Conservation (phyloP, 2,113 vertebrate genomes). For the Meles meles region DNA sequence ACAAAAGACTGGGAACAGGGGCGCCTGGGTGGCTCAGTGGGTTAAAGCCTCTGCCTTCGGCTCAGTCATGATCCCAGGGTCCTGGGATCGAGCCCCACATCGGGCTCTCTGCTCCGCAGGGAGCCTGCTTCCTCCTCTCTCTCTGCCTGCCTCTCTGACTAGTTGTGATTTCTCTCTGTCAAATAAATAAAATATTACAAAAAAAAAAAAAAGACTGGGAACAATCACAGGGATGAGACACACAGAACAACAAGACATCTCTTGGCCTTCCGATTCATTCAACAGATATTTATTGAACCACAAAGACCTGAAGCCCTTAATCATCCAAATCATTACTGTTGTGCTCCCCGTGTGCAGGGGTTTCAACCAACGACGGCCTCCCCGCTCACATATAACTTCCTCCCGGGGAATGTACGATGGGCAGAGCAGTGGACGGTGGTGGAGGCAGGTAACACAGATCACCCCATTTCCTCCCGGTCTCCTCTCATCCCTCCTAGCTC, state of each 20-base stretch:
- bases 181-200: no score
- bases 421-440: accelerated
- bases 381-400: not conserved
- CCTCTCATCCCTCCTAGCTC: not conserved
- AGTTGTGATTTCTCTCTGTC: no score
- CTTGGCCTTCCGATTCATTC: not conserved
- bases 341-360: not conserved
- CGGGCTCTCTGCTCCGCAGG: no score
- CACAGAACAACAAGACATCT: not conserved
- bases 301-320: not conserved
- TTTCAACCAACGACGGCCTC: not conserved
- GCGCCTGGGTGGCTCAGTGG: no score
- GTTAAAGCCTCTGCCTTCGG: no score
- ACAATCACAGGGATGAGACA: not conserved
- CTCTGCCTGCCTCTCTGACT: no score
- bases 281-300: not conserved
- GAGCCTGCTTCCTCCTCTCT: no score
- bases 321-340: not conserved
- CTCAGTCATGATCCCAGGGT: no score
- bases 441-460: accelerated
- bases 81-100: no score
- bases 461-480: not conserved
- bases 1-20: not conserved
- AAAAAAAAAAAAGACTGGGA: not conserved
- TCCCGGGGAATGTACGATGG: accelerated